These are phyloP conservation scores for Muscicapa adusta DNA, from an alignment of 2,113 vertebrate genomes.

Conservation along the genomic window DNA sequence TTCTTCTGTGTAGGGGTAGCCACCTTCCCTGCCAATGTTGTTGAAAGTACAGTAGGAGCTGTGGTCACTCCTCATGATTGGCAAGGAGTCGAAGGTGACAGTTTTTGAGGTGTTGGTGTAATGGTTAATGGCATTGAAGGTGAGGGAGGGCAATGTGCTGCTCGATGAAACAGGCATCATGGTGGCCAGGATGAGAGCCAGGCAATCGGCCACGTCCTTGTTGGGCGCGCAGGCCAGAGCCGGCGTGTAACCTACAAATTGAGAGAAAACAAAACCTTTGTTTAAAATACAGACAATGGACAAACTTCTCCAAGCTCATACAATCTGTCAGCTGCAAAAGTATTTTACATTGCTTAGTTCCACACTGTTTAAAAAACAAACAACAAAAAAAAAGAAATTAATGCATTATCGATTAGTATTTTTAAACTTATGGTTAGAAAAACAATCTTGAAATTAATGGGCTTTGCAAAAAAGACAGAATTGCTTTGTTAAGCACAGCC, in stretches of 20 bases:
- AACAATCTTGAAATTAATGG: neutral
- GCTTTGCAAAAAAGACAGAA: neutral
- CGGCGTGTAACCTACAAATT: conserved; percentile 88
- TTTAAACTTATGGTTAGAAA: neutral
- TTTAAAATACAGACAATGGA: neutral
- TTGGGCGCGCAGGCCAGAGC: conserved; percentile 97
- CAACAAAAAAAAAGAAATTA: neutral
- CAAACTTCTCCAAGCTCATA: neutral
- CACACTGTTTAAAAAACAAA: neutral
- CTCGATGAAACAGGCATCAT: conserved; percentile 97
- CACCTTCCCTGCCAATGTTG: conserved; percentile 88
- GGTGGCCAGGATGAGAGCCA: conserved; percentile 96
- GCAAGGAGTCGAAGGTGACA: conserved; percentile 91
- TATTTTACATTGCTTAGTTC: neutral
- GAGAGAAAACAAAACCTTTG: neutral
- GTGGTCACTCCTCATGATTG: conserved; percentile 84
- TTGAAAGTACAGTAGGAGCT: conserved; percentile 95
- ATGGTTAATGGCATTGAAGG: conserved; percentile 94
- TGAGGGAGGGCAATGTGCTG: conserved; percentile 81
- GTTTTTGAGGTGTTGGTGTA: conserved; percentile 95
- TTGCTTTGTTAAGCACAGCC: neutral
- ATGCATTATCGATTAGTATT: neutral
- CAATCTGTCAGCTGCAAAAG: neutral
- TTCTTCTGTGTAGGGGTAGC: conserved; percentile 84
- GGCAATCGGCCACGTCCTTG: conserved; percentile 97